These are phyloP conservation scores for Lysiphlebus fabarum DNA, from an alignment of 1,140 invertebrate genomes.

Conservation along the genomic window DNA sequence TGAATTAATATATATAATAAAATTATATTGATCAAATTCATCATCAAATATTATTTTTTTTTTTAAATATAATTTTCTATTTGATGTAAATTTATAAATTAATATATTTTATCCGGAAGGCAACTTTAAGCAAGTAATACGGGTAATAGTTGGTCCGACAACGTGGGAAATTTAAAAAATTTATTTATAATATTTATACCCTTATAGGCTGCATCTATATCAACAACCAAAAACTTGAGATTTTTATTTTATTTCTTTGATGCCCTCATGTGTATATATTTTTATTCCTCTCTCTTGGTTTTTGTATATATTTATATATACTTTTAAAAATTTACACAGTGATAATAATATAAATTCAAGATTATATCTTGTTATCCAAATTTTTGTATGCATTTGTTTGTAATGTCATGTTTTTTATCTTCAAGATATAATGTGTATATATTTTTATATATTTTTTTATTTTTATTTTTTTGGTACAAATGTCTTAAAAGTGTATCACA, in stretches of 20 bases:
- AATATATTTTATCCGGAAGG: constrained; percentile 19
- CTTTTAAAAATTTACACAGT: constrained; percentile 2
- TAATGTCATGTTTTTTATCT: too few relatives aligned
- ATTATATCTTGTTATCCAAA: too few relatives aligned
- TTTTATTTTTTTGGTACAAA: not conserved
- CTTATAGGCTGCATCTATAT: constrained; percentile 22
- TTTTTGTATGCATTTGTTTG: too few relatives aligned
- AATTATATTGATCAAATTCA: too few relatives aligned
- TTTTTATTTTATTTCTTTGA: constrained; percentile 13
- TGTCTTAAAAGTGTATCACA: not conserved
- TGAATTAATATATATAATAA: too few relatives aligned
- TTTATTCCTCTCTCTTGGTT: not conserved
- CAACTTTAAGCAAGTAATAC: constrained; percentile 28
- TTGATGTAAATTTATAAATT: constrained; percentile 17
- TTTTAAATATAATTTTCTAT: too few relatives aligned
- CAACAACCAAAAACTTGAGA: not conserved
- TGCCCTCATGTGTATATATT: constrained; percentile 2
- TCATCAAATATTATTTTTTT: too few relatives aligned
- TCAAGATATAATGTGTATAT: too few relatives aligned
- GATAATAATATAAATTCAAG: constrained; percentile 1
- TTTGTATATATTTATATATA: not conserved
- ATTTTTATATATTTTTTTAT: not conserved
- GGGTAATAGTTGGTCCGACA: constrained; percentile 21
- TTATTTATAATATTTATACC: constrained; percentile 18
- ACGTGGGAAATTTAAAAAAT: constrained; percentile 26